Percentiles rank a stretch among this genome's conserved stretches.
Evolutionary conservation across 2,113 vertebrate species (phyloP).

Genomic region (Gallinago paraguaiae): DNA sequence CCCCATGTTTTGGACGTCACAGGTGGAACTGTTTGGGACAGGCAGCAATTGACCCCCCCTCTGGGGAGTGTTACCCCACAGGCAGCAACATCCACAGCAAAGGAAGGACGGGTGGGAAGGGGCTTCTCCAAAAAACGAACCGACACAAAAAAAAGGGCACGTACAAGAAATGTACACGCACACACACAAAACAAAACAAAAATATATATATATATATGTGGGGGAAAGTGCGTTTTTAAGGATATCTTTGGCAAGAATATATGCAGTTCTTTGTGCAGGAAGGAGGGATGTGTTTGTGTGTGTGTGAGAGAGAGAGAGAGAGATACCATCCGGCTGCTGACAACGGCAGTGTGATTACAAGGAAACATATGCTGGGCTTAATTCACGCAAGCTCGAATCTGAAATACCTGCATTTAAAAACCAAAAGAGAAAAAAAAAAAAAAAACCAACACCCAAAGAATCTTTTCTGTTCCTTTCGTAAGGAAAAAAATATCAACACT

Average conservation of each 20-base stretch:
- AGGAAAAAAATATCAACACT: constrained; percentile 32
- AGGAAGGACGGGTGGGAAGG: background rate
- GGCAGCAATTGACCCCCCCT: background rate
- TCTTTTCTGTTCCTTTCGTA: constrained; percentile 21
- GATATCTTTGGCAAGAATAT: constrained; percentile 82
- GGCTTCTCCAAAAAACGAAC: constrained; percentile 25
- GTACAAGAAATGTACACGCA: constrained; percentile 50
- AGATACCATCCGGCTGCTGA: constrained; percentile 62
- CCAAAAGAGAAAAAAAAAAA: background rate
- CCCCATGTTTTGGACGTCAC: background rate
- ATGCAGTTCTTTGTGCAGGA: constrained; percentile 67
- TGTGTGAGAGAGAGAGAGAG: background rate
- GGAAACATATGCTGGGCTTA: constrained; percentile 42
- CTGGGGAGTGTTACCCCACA: background rate
- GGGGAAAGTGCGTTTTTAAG: constrained; percentile 78
- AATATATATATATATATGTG: constrained; percentile 34
- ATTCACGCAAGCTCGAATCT: constrained; percentile 22
- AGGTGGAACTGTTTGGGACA: background rate
- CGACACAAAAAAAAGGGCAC: background rate
- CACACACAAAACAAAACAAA: constrained; percentile 14
- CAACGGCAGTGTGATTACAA: constrained; percentile 60
- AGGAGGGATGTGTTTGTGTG: constrained; percentile 37
- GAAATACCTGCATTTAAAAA: constrained; percentile 37
- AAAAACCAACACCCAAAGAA: background rate
- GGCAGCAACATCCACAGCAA: constrained; percentile 42